A percentile compares a stretch with the other conserved stretches of the same genome.
Evolutionary conservation across 2,113 vertebrate genomes (phyloP).

Genomic region (Malaclemys terrapin): DNA sequence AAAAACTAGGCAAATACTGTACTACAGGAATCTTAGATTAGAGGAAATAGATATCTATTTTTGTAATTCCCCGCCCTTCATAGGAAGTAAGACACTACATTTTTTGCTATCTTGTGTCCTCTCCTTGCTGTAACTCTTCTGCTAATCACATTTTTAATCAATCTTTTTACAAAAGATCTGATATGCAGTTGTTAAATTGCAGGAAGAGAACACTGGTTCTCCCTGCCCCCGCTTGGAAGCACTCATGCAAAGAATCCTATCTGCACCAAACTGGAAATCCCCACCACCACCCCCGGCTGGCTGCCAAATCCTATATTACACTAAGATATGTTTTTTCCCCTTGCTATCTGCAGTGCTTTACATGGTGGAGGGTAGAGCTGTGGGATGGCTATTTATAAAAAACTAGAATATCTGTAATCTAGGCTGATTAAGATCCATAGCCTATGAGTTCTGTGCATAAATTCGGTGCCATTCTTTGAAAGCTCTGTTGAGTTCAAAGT

Average conservation of each 20-base stretch:
- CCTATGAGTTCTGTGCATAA: neutral
- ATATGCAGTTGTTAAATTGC: constrained; percentile 33
- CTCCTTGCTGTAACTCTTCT: constrained; percentile 15
- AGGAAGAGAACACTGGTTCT: neutral
- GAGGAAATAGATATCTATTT: constrained; percentile 54
- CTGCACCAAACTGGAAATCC: constrained; percentile 62
- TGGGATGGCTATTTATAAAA: constrained; percentile 28
- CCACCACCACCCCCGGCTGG: neutral
- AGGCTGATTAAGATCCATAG: neutral
- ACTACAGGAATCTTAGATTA: constrained; percentile 48
- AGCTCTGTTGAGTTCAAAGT: constrained; percentile 37
- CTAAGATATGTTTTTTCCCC: neutral
- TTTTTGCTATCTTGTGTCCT: constrained; percentile 56
- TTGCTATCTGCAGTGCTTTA: neutral
- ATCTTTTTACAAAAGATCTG: constrained; percentile 41
- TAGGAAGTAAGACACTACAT: neutral
- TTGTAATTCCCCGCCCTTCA: constrained; percentile 53
- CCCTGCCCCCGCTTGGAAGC: neutral
- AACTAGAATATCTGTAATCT: neutral
- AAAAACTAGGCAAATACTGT: constrained; percentile 38
- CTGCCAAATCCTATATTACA: constrained; percentile 41
- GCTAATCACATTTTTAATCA: constrained; percentile 16
- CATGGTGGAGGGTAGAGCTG: constrained; percentile 59
- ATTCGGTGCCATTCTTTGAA: neutral
- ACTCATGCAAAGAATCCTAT: constrained; percentile 8